Conservation (phyloP, 2,888 invertebrate genomes). For the Stegana nigrithorax region DNA sequence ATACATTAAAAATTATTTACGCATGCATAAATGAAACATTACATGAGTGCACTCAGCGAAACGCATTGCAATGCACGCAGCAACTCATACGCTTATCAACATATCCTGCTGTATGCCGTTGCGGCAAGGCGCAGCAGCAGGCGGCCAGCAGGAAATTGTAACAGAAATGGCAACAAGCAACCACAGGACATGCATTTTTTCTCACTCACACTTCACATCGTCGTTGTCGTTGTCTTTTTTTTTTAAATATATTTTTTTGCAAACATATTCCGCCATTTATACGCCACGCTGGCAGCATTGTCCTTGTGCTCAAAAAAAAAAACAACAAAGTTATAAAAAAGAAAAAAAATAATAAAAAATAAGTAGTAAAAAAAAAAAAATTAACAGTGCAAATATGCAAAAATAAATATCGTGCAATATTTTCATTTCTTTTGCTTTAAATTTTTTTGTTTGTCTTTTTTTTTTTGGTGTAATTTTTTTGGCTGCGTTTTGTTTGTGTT, state of each 20-base stretch:
- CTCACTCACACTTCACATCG: too few species aligned
- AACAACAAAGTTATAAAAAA: not conserved
- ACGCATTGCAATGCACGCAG: not conserved
- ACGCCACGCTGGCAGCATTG: not conserved
- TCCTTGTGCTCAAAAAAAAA: slow-evolving; percentile 4
- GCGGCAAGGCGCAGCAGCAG: not conserved
- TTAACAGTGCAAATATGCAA: slow-evolving; percentile 44
- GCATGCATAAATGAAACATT: slow-evolving; percentile 19
- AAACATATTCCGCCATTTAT: not conserved
- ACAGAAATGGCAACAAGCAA: not conserved
- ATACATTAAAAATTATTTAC: slow-evolving; percentile 11
- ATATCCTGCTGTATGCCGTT: slow-evolving; percentile 1
- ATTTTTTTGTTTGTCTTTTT: slow-evolving; percentile 37
- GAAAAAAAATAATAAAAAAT: not conserved
- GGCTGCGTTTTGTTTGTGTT: slow-evolving; percentile 45
- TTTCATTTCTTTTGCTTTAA: not conserved
- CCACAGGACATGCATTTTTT: slow-evolving; percentile 12
- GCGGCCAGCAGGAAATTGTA: not conserved
- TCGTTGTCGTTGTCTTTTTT: not conserved
- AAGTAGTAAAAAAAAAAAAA: slow-evolving; percentile 24
- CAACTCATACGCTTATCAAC: slow-evolving; percentile 14
- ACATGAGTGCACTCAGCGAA: slow-evolving; percentile 5
- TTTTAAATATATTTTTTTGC: not conserved
- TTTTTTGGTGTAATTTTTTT: slow-evolving; percentile 31
- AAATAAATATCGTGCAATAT: slow-evolving; percentile 9